Conservation (phyloP, 1,140 invertebrate species). For the Drosophila neocordata region DNA sequence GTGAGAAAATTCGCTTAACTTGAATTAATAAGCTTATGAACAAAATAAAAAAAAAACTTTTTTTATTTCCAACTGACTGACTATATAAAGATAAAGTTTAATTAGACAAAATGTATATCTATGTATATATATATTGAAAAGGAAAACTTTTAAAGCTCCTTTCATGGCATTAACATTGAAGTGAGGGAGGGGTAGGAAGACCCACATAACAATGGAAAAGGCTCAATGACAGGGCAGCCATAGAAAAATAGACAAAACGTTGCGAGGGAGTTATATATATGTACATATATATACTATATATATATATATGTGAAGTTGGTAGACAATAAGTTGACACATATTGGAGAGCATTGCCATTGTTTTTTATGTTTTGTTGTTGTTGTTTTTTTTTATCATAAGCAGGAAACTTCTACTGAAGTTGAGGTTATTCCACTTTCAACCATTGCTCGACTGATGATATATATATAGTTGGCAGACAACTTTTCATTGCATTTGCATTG, state of each 20-base stretch:
- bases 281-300: slow-evolving; percentile 3
- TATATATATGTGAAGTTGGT: slow-evolving; percentile 13
- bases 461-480: slow-evolving; percentile 2
- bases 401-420: slow-evolving; percentile 35
- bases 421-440: slow-evolving; percentile 51
- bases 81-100: slow-evolving; percentile 56
- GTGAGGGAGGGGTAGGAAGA: slow-evolving; percentile 23
- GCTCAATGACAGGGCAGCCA: slow-evolving; percentile 32
- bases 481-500: slow-evolving; percentile 24
- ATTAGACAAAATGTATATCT: slow-evolving; percentile 38
- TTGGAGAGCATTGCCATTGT: slow-evolving; percentile 33
- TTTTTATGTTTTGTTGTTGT: background rate
- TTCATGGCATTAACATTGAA: background rate
- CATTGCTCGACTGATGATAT: background rate
- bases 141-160: slow-evolving; percentile 13
- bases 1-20: slow-evolving; percentile 45
- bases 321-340: slow-evolving; percentile 55
- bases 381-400: slow-evolving; percentile 46
- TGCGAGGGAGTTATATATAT: background rate
- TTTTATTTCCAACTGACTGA: slow-evolving; percentile 25
- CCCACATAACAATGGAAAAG: slow-evolving; percentile 35
- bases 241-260: background rate
- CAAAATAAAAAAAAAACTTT: slow-evolving; percentile 21
- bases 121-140: background rate
- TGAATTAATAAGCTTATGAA: slow-evolving; percentile 37